phyloP scores from a whole-genome alignment of 2,888 invertebrate species.

The Orchesella flavescens region DNA sequence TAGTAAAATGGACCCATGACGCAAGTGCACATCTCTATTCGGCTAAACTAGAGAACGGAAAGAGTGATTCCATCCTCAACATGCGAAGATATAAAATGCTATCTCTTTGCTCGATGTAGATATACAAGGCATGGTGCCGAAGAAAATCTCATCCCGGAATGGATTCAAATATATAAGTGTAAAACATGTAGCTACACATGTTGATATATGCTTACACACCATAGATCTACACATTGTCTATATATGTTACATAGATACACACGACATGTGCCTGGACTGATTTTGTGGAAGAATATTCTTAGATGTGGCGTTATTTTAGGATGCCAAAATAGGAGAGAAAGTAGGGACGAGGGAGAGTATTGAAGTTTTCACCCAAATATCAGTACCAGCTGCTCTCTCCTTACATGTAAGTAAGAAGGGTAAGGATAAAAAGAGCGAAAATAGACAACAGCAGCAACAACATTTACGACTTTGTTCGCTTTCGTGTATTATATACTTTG shows the following conservation, averaged over 20 bases:
- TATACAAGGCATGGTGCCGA: neutral
- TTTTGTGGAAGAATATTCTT: neutral
- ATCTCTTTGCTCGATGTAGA: slow-evolving; percentile 25
- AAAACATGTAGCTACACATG: too few relatives aligned
- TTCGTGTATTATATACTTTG: neutral
- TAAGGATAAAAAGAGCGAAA: slow-evolving; percentile 21
- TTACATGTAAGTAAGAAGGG: slow-evolving; percentile 23
- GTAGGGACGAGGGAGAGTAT: slow-evolving; percentile 34
- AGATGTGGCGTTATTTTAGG: slow-evolving; percentile 43
- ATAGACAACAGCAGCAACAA: slow-evolving; percentile 18
- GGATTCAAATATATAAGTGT: slow-evolving; percentile 28
- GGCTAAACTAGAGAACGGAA: slow-evolving; percentile 37
- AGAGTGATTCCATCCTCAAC: slow-evolving; percentile 50
- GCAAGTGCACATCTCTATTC: slow-evolving; percentile 68
- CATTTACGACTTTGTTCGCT: slow-evolving; percentile 44
- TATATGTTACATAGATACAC: neutral
- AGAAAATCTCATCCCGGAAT: slow-evolving; percentile 52
- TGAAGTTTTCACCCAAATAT: slow-evolving; percentile 26
- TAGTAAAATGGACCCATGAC: slow-evolving; percentile 63
- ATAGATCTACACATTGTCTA: neutral
- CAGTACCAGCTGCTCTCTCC: slow-evolving; percentile 46
- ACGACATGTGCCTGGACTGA: neutral
- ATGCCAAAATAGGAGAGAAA: slow-evolving; percentile 35
- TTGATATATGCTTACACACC: too few relatives aligned
- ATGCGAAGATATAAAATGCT: slow-evolving; percentile 33